Evolutionary conservation across 1,140 invertebrate genomes (phyloP), one percentile per base, ranked within the genome.

Genomic region (Asbolus verrucosus): DNA sequence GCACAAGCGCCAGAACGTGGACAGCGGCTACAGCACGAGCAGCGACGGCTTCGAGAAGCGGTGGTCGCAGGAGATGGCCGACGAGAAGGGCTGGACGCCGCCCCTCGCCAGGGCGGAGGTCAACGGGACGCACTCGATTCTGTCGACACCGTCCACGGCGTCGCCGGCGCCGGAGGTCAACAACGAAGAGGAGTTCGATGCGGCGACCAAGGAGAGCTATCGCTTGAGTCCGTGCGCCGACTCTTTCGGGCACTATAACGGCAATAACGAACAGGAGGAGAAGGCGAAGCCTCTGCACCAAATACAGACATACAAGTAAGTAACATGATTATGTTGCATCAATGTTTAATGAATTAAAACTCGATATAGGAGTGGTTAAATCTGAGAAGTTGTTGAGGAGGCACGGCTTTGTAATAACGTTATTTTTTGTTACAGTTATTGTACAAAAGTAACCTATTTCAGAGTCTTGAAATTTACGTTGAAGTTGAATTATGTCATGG

Each of bases 1-100:
- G 72, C 86, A 85, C 73, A 90, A 88, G 76, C 82, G 91, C 16
- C 89, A 92, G 79, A 92, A 92, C 59, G 88, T 92, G n/a, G 94
- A 96, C 79, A 95, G 93, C 67, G 94, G 93, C 0, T 95, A 95
- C 81, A 93, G 90, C 82, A 94, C 92, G 6, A 92, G 94, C 80
- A 93, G 94, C 79, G 90, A 89, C 21, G 85, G 86, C 1, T 76
- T 85, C 69, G 93, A 95, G 73, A 94, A 94, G 79, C 86, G 92
- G 75, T 95, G 93, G 93, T 93, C 92, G 18, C 92, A 93, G 81
- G 91, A 93, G 81, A 88, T 87, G 15, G n/a, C n/a, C n/a, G 67
- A 72, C n/a, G 77, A 79, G 30, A 79, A 79, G 70, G 70, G 68
- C 38, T 81, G 79, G 79, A 72, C 83, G 36, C 83, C 85, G 5